Percentiles rank a stretch among this genome's conserved stretches.
phyloP scores from a whole-genome alignment of 1,140 invertebrate genomes.

The Scaptodrosophila lebanonensis region DNA sequence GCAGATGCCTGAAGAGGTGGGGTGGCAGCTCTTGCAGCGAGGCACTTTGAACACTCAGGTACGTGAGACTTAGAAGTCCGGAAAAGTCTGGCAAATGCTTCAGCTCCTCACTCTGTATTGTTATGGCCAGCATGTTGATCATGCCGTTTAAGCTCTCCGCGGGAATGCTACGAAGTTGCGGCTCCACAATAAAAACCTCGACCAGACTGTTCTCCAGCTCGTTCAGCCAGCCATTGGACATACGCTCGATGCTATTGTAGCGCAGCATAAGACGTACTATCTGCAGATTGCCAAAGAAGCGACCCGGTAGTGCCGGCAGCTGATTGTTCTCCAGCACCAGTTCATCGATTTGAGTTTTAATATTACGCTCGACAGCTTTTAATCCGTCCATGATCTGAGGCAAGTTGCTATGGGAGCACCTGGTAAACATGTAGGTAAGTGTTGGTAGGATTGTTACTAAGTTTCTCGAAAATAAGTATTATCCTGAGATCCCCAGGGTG shows the following conservation, averaged over 20 bases:
- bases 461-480: neutral
- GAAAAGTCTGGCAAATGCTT: slow-evolving; percentile 85
- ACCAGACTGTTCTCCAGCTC: slow-evolving; percentile 86
- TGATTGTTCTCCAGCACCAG: slow-evolving; percentile 91
- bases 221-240: slow-evolving; percentile 88
- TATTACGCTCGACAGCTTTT: slow-evolving; percentile 83
- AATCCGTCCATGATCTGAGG: slow-evolving; percentile 85
- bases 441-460: neutral
- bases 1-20: slow-evolving; percentile 84
- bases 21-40: slow-evolving; percentile 84
- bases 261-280: slow-evolving; percentile 88
- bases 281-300: slow-evolving; percentile 85
- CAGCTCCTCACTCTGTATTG: slow-evolving; percentile 85
- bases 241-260: slow-evolving; percentile 88
- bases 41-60: slow-evolving; percentile 84
- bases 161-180: slow-evolving; percentile 86
- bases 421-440: slow-evolving; percentile 56
- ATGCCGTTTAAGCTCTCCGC: slow-evolving; percentile 86
- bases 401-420: slow-evolving; percentile 92
- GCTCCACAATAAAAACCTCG: slow-evolving; percentile 90
- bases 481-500: no score
- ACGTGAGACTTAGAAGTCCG: slow-evolving; percentile 81
- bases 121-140: slow-evolving; percentile 87
- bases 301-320: slow-evolving; percentile 87
- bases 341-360: slow-evolving; percentile 87